Evolutionary conservation across 2,113 vertebrate genomes (phyloP).

Genomic region (Callipepla californica): DNA sequence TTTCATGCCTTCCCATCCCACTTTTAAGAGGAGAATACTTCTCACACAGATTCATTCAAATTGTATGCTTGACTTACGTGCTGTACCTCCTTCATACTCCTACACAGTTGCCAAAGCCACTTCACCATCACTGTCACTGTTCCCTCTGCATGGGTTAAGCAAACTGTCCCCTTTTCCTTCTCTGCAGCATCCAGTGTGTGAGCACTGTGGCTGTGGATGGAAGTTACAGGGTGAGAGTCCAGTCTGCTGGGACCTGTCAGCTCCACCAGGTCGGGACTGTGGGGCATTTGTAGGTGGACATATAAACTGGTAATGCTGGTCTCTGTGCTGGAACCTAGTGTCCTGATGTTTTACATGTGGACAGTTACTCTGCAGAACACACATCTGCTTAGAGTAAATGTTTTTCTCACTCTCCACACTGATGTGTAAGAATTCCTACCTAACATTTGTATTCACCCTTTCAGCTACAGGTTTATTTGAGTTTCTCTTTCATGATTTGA

Average conservation of each 20-base stretch:
- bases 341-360: neutral
- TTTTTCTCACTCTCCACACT: neutral
- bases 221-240: neutral
- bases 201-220: neutral
- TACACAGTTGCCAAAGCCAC: neutral
- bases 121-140: neutral
- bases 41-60: rapidly evolving
- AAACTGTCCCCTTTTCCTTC: neutral
- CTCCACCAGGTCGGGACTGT: neutral
- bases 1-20: neutral
- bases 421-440: neutral
- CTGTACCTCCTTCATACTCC: neutral
- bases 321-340: neutral
- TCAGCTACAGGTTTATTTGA: neutral
- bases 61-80: neutral
- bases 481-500: neutral
- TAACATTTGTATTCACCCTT: neutral
- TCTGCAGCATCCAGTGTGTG: neutral
- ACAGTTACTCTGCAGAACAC: neutral
- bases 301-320: rapidly evolving
- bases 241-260: neutral
- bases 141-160: neutral
- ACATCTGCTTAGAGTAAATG: neutral
- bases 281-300: neutral
- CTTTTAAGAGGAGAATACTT: neutral